Evolutionary conservation across 2,113 vertebrate genomes (phyloP).

Genomic region (Indicator indicator): DNA sequence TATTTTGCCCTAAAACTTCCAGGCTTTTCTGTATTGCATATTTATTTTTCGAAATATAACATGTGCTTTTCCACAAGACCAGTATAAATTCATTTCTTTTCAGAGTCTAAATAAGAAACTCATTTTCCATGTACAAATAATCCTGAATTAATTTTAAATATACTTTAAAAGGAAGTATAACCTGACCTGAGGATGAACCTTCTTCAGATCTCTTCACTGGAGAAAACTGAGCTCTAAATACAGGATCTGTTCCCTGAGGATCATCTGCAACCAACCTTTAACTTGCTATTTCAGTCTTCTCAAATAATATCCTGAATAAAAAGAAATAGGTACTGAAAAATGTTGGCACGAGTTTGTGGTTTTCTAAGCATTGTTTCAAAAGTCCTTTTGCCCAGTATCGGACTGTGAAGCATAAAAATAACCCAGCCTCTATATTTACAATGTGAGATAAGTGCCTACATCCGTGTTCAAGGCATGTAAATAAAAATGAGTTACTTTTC

Average conservation of each 20-base stretch:
- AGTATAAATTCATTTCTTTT: neutral
- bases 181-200: neutral
- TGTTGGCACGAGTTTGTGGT: neutral
- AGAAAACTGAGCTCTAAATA: neutral
- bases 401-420: slow-evolving; percentile 23
- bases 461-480: neutral
- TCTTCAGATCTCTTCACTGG: neutral
- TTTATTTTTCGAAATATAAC: neutral
- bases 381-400: neutral
- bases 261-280: neutral
- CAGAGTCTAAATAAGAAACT: neutral
- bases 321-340: neutral
- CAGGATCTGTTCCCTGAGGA: neutral
- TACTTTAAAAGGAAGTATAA: neutral
- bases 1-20: neutral
- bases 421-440: neutral
- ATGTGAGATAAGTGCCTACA: neutral
- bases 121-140: neutral
- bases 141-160: neutral
- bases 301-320: neutral
- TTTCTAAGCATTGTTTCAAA: neutral
- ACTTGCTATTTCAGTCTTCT: neutral
- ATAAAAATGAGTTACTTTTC: neutral
- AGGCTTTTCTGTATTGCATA: neutral
- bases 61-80: neutral